Evolutionary conservation across 2,888 invertebrate species (phyloP), one percentile per base, ranked within the genome.

Genomic region (Dicranocentrus wangi): DNA sequence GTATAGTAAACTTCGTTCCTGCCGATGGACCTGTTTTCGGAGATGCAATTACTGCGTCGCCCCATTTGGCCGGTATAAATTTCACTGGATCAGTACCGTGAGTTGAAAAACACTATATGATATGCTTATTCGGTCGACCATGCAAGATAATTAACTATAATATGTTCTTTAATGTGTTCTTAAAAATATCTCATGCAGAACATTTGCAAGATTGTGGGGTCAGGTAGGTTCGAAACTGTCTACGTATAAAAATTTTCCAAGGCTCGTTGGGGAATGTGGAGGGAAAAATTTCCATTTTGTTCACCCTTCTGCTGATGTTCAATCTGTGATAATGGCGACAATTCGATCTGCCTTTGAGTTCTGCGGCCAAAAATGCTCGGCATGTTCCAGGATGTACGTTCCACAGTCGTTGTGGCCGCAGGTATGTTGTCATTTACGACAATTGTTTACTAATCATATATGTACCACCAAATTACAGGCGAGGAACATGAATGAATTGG

Each of bases 241-340:
- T 86, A 92, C 89, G 1, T 99, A 98, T 89, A 91, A 90, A 55
- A 96, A 95, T 88, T 99, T 97, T 89, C 99, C 99, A 0, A 92
- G 98, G 85, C 90, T 99, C 72, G 94, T 98, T 87, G 94, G 95
- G 81, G 99, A 99, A 90, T 99, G 98, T 89, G 99, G 99, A 70
- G 99, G 99, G 28, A 99, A 99, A 89, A 99, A 99, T 90, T 99
- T 95, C 89, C 99, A 99, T 89, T 97, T 99, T 87, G 91, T 99
- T 28, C 99, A 99, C 89, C 93, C 94, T 0, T 92, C 95, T 13
- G 99, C 98, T 13, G 94, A 99, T 89, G 90, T 93, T 0, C 91
- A 93, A 23, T 91, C 94, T 8, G 98, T 98, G 1, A 92, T 96
- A 0, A 92, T 92, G 28, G 92, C 93, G 28, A 96, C 98, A 0